Evolutionary conservation across 1,140 invertebrate species (phyloP).

Genomic region (Nasonia giraulti): DNA sequence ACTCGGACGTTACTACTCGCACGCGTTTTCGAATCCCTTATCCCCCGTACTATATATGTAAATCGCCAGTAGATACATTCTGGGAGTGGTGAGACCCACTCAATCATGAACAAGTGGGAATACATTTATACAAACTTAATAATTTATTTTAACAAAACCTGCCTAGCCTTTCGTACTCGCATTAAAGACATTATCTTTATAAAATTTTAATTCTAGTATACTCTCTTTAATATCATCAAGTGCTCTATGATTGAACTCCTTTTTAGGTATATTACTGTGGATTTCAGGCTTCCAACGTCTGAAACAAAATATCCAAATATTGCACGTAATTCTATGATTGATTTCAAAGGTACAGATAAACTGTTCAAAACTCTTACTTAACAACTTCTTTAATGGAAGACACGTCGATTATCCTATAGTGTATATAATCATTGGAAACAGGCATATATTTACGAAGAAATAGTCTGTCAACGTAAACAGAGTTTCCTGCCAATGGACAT

Average conservation of each 20-base stretch:
- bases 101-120: neutral
- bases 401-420: constrained; percentile 96
- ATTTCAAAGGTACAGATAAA: constrained; percentile 48
- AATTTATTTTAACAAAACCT: neutral
- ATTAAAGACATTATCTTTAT: constrained; percentile 77
- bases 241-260: constrained; percentile 83
- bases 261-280: constrained; percentile 77
- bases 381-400: constrained; percentile 90
- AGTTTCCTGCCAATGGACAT: constrained; percentile 90
- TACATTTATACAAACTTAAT: neutral
- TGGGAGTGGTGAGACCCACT: neutral
- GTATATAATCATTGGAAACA: constrained; percentile 83
- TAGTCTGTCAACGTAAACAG: constrained; percentile 88
- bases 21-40: no score
- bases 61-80: neutral
- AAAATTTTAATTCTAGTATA: constrained; percentile 88
- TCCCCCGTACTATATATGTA: no score
- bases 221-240: constrained; percentile 91
- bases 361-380: constrained; percentile 67
- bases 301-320: constrained; percentile 61
- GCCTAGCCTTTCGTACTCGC: neutral
- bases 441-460: constrained; percentile 89
- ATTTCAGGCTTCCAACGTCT: constrained; percentile 84
- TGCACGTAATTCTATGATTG: constrained; percentile 44
- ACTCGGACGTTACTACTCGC: no score